phyloP scores from a whole-genome alignment of 2,888 invertebrate genomes.

The Dusona sp. region DNA sequence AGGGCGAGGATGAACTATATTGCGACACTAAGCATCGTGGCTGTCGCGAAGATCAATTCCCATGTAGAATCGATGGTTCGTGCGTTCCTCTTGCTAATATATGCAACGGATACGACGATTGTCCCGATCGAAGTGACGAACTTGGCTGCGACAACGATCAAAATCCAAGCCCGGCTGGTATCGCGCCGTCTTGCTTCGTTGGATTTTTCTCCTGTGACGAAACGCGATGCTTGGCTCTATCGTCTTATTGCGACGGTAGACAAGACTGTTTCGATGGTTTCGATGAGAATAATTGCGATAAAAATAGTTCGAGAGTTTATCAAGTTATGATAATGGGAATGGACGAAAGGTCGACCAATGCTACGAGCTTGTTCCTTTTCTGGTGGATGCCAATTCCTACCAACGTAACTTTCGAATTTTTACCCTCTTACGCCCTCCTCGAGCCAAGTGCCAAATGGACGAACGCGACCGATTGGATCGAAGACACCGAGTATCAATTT shows the following conservation, averaged over 20 bases:
- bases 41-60: constrained; percentile 86
- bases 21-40: constrained; percentile 80
- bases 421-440: constrained; percentile 89
- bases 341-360: constrained; percentile 88
- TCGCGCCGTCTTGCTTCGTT: constrained; percentile 85
- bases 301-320: constrained; percentile 84
- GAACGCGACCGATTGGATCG: constrained; percentile 88
- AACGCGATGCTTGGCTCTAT: constrained; percentile 87
- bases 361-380: constrained; percentile 88
- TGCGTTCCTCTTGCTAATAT: constrained; percentile 86
- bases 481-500: constrained; percentile 87
- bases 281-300: constrained; percentile 89
- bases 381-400: constrained; percentile 87
- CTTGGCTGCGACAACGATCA: constrained; percentile 82
- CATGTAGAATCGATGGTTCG: constrained; percentile 88
- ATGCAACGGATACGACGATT: constrained; percentile 86
- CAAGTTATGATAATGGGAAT: constrained; percentile 87
- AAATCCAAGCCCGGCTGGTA: constrained; percentile 80
- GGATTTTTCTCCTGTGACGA: constrained; percentile 88
- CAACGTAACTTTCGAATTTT: constrained; percentile 86
- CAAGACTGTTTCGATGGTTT: constrained; percentile 90
- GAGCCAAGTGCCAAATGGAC: constrained; percentile 86
- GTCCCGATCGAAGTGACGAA: constrained; percentile 87
- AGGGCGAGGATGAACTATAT: constrained; percentile 88
- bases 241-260: constrained; percentile 88